Conservation (phyloP, 2,113 vertebrate species). For the Kobus ellipsiprymnus region DNA sequence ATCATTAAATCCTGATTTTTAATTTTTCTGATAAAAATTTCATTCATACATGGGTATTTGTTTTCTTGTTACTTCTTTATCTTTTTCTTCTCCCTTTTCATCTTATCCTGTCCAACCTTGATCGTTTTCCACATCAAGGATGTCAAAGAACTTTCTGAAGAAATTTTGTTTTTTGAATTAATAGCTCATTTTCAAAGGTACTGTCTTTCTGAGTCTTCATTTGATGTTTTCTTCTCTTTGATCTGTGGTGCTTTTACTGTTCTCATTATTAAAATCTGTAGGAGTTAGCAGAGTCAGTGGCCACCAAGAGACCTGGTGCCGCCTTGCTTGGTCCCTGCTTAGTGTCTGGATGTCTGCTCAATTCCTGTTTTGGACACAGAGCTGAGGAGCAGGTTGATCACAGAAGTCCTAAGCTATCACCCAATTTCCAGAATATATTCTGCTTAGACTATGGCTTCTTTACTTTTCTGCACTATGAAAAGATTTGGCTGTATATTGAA, state of each 20-base stretch:
- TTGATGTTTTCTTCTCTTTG: not conserved
- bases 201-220: not conserved
- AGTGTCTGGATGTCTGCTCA: too few species aligned
- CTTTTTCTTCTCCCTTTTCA: not conserved
- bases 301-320: not conserved
- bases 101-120: not conserved
- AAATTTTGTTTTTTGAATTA: not conserved
- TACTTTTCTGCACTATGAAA: not conserved
- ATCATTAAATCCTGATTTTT: not conserved
- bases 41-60: not conserved
- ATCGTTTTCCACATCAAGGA: not conserved
- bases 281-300: fast-evolving
- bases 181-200: not conserved
- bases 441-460: not conserved
- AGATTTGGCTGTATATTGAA: not conserved
- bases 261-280: not conserved
- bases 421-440: not conserved
- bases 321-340: not conserved
- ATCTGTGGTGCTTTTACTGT: not conserved
- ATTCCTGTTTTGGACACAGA: not conserved
- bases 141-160: not conserved
- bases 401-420: not conserved
- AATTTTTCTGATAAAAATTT: not conserved
- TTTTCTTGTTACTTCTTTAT: not conserved
- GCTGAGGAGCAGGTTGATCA: not conserved